Conservation (phyloP, 2,113 vertebrate genomes). For the Lathamus discolor region DNA sequence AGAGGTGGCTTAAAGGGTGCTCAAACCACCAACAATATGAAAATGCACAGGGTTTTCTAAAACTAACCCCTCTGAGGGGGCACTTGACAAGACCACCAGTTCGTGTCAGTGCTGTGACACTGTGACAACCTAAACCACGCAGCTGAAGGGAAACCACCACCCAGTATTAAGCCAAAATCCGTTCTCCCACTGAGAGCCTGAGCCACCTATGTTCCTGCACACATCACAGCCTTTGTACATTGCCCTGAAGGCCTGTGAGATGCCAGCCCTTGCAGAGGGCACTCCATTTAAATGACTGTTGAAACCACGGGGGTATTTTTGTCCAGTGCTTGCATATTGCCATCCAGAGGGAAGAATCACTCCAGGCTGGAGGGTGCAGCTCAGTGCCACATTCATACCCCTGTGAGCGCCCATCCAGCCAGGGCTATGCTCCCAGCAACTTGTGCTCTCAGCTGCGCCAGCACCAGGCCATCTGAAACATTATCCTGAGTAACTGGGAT, state of each 20-base stretch:
- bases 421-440: not conserved
- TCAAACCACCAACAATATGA: not conserved
- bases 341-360: fast-evolving
- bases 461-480: not conserved
- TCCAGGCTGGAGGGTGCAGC: not conserved
- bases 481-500: not conserved
- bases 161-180: not conserved
- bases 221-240: fast-evolving
- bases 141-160: not conserved
- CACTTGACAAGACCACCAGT: not conserved
- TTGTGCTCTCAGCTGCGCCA: fast-evolving
- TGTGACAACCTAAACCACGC: not conserved
- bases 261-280: not conserved
- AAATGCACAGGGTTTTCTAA: not conserved
- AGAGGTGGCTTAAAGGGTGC: not conserved
- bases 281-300: not conserved
- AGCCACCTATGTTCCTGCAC: not conserved
- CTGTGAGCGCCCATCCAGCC: fast-evolving
- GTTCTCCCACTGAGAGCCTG: not conserved
- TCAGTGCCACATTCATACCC: fast-evolving
- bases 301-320: not conserved
- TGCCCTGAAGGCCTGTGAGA: not conserved
- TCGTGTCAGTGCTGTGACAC: not conserved
- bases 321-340: fast-evolving
- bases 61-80: not conserved